Evolutionary conservation across 2,797 vertebrate genomes (phyloP), one percentile per base, ranked within the genome.

Genomic region (Bothrops alternatus): DNA sequence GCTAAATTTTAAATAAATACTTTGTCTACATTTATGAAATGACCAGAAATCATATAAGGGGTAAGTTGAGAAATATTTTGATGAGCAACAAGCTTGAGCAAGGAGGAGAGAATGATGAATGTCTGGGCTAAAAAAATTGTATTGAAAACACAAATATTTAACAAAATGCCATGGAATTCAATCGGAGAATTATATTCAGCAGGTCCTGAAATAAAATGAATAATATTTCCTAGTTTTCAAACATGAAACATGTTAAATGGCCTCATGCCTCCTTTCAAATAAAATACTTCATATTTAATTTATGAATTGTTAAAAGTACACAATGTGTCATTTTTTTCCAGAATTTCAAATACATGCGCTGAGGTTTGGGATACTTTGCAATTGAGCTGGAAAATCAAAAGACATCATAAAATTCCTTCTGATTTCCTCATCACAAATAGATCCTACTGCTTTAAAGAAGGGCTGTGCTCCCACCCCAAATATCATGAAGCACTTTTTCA

Each of bases 1-100:
- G 97, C 97, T 98, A 97, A 97, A 97, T 97, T 97, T 98, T 97
- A 97, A 96, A 98, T 95, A 96, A 97, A 95, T 93, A 94, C 95
- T 90, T 95, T 92, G 95, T 95, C 96, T 97, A 95, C 94, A 93
- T 97, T 96, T 97, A 87, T 96, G 94, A 73, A 63, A 32, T 93
- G 86, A 42, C 85, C 14, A 16, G 42, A 88, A 60, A 96, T 95
- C 94, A 58, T 93, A 92, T 93, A 90, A 93, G 11, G 53, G 53
- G 23, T 23, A 16, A 94, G 7, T 25, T 82, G 6, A 42, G 56
- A 60, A 0, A 0, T 90, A 86, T 6, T 28, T 14, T 92, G 93
- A 82, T 86, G 91, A 1, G 91, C 90, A 42, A 47, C 37, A 42
- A 78, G 20, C 6, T 37, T 69, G 65, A 0, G 0, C 53, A 1